Evolutionary conservation across 2,888 invertebrate genomes (phyloP).

Genomic region (Agonum fuliginosum): DNA sequence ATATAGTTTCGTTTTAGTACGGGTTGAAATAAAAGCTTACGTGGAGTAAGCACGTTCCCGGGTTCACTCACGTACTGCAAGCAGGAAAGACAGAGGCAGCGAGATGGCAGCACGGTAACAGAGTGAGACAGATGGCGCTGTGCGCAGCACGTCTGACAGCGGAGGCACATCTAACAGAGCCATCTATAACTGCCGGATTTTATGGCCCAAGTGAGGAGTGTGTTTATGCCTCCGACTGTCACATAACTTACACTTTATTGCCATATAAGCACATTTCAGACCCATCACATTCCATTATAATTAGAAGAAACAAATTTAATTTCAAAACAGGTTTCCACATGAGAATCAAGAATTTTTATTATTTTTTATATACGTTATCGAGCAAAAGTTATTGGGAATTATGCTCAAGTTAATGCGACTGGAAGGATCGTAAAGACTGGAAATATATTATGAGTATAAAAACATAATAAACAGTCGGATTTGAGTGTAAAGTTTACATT

Average conservation of each 20-base stretch:
- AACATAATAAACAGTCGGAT: constrained; percentile 57
- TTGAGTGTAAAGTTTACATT: constrained; percentile 58
- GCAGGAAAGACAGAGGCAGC: constrained; percentile 1
- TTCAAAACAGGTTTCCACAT: constrained; percentile 53
- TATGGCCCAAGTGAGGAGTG: constrained; percentile 57
- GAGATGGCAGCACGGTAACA: neutral
- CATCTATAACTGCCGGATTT: constrained; percentile 58
- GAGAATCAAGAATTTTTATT: constrained; percentile 53
- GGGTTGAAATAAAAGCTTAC: constrained; percentile 35
- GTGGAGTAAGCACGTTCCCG: constrained; percentile 5
- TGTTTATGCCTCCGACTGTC: constrained; percentile 58
- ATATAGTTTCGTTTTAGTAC: constrained; percentile 25
- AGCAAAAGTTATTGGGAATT: constrained; percentile 57
- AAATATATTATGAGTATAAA: constrained; percentile 56
- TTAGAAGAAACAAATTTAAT: constrained; percentile 61
- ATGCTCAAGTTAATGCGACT: constrained; percentile 47
- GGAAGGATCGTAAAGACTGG: constrained; percentile 53
- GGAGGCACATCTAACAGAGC: constrained; percentile 56
- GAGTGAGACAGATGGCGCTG: constrained; percentile 21
- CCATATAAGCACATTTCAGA: constrained; percentile 60
- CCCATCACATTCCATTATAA: constrained; percentile 60
- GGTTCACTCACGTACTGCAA: constrained; percentile 16
- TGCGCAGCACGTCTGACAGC: constrained; percentile 13
- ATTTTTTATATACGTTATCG: constrained; percentile 56
- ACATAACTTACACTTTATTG: constrained; percentile 57